Conservation (phyloP, 2,888 invertebrate species). For the Mythimna albipuncta region DNA sequence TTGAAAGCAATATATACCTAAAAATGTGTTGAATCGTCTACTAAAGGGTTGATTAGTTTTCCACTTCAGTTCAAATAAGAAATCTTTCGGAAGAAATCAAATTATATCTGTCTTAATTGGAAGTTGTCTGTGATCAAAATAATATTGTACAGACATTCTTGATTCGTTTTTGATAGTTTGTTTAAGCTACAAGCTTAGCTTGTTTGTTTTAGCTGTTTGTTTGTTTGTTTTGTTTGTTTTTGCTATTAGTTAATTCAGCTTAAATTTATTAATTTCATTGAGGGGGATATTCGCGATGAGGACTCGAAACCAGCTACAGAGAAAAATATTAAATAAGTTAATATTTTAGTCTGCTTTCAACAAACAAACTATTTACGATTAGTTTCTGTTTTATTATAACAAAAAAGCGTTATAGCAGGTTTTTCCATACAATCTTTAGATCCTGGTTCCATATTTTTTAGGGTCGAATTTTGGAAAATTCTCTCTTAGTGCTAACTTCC, state of each 20-base stretch:
- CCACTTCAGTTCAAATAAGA: conserved; percentile 17
- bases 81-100: conserved; percentile 19
- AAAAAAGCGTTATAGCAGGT: no score
- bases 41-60: conserved; percentile 22
- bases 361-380: background rate
- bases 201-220: no score
- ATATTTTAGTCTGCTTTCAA: no score
- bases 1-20: no score
- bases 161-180: no score
- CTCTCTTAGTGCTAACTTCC: no score
- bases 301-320: background rate
- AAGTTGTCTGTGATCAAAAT: conserved; percentile 24
- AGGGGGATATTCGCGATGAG: background rate
- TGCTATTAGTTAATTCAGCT: background rate
- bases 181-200: no score
- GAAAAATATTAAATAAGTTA: no score
- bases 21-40: background rate
- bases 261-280: conserved; percentile 2
- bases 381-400: background rate
- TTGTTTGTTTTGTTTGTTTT: no score
- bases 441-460: no score
- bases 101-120: conserved; percentile 17
- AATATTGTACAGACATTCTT: conserved; percentile 5
- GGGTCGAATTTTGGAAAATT: no score
- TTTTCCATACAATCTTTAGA: no score